Evolutionary conservation across 2,113 vertebrate species (phyloP).

Genomic region (Spea multiplicata): DNA sequence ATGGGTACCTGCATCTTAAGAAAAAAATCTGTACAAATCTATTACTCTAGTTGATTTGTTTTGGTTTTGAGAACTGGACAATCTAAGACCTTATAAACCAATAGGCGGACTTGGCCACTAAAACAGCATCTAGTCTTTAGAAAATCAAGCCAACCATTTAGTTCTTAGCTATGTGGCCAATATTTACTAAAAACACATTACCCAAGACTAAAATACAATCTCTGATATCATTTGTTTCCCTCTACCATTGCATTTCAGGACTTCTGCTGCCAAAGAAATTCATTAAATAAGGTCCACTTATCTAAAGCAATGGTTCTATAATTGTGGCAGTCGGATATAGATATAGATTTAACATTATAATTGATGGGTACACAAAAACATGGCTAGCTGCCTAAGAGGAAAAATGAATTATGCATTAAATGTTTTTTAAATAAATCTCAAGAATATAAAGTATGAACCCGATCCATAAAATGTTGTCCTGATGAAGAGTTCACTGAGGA

Average conservation of each 20-base stretch:
- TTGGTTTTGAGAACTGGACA: too few relatives aligned
- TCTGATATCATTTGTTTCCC: too few relatives aligned
- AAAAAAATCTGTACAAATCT: too few relatives aligned
- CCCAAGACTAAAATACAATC: too few relatives aligned
- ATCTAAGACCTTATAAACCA: too few relatives aligned
- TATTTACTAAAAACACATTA: too few relatives aligned
- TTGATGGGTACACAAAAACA: neutral
- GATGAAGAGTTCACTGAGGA: neutral
- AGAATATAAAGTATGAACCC: slow-evolving; percentile 4
- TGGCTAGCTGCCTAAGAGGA: neutral
- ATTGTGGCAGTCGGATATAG: neutral
- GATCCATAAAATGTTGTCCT: slow-evolving; percentile 3
- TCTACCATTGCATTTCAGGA: neutral
- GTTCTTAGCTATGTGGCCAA: too few relatives aligned
- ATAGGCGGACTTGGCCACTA: too few relatives aligned
- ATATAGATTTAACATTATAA: slow-evolving; percentile 4
- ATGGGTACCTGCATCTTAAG: too few relatives aligned
- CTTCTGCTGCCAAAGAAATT: neutral
- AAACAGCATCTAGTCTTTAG: too few relatives aligned
- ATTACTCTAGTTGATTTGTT: too few relatives aligned
- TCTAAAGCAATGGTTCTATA: neutral
- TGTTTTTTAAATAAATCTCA: slow-evolving; percentile 16
- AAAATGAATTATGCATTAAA: slow-evolving; percentile 6
- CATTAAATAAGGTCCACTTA: neutral
- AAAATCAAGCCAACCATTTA: too few relatives aligned